Conservation (phyloP, 2,888 invertebrate species). For the Xestia c-nigrum region DNA sequence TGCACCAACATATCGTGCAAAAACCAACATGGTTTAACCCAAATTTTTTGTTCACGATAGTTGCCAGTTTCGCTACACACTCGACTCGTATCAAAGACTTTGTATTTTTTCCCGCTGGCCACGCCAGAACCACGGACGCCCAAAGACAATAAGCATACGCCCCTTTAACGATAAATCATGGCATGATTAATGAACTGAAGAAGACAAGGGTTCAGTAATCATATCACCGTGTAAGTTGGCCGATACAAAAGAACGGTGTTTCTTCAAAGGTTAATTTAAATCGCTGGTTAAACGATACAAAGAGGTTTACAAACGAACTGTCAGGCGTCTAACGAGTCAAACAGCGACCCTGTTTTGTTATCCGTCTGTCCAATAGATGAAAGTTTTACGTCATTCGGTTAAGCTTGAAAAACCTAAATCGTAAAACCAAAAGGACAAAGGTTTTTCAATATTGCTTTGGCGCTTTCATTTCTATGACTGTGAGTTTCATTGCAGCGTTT, state of each 20-base stretch:
- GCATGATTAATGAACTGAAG: conserved; percentile 84
- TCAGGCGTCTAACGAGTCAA: conserved; percentile 37
- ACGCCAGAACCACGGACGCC: conserved; percentile 54
- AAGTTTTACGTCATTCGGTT: conserved; percentile 30
- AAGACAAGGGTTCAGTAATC: conserved; percentile 75
- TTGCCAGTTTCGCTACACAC: conserved; percentile 53
- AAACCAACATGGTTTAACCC: conserved; percentile 33
- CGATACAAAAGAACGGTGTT: conserved; percentile 63
- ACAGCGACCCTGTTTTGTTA: conserved; percentile 47
- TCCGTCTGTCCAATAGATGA: conserved; percentile 24
- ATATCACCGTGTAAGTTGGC: conserved; percentile 66
- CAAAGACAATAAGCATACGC: conserved; percentile 74
- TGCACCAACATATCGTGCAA: conserved; percentile 32
- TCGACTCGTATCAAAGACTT: conserved; percentile 54
- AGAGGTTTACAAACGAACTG: conserved; percentile 47
- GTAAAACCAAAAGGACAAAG: conserved; percentile 18
- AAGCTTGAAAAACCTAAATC: conserved; percentile 26
- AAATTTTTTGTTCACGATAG: conserved; percentile 54
- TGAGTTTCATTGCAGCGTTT: conserved; percentile 11
- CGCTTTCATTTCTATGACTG: neutral
- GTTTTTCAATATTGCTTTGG: conserved; percentile 30
- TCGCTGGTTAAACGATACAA: conserved; percentile 40
- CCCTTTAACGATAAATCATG: conserved; percentile 84
- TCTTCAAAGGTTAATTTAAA: conserved; percentile 61
- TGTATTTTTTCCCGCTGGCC: conserved; percentile 57